Conservation (phyloP, 1,140 invertebrate species). For the Aphaenogaster floridana region DNA sequence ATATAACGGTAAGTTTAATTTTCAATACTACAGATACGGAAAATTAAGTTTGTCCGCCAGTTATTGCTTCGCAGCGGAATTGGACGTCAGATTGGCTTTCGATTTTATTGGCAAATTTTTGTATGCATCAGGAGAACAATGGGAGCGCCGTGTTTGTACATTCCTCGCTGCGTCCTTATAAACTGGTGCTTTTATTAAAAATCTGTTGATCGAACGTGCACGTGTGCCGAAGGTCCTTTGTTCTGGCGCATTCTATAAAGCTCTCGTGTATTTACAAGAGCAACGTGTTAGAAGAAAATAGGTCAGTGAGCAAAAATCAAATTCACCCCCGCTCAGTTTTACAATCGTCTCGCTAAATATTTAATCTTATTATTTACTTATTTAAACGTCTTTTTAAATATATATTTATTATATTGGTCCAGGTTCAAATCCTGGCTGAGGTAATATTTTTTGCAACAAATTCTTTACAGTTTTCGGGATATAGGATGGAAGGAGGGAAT, state of each 20-base stretch:
- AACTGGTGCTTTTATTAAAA: constrained; percentile 54
- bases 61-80: constrained; percentile 23
- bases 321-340: not conserved
- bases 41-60: constrained; percentile 31
- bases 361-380: not conserved
- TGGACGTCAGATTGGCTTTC: constrained; percentile 51
- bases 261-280: not conserved
- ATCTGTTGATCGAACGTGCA: constrained; percentile 26
- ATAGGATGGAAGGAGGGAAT: too few relatives aligned
- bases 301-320: constrained; percentile 26
- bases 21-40: constrained; percentile 32
- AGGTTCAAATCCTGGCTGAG: too few relatives aligned
- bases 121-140: constrained; percentile 24
- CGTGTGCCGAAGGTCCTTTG: not conserved
- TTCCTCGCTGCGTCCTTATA: constrained; percentile 27
- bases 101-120: constrained; percentile 60
- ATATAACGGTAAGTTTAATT: constrained; percentile 30
- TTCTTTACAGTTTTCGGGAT: too few relatives aligned
- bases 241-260: not conserved
- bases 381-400: not conserved
- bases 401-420: not conserved
- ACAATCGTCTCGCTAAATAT: not conserved
- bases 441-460: too few relatives aligned
- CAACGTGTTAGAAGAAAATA: constrained; percentile 3
- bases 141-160: constrained; percentile 10